These are phyloP conservation scores for Apamea sordens DNA, from an alignment of 2,888 invertebrate species.

Conservation along the genomic window DNA sequence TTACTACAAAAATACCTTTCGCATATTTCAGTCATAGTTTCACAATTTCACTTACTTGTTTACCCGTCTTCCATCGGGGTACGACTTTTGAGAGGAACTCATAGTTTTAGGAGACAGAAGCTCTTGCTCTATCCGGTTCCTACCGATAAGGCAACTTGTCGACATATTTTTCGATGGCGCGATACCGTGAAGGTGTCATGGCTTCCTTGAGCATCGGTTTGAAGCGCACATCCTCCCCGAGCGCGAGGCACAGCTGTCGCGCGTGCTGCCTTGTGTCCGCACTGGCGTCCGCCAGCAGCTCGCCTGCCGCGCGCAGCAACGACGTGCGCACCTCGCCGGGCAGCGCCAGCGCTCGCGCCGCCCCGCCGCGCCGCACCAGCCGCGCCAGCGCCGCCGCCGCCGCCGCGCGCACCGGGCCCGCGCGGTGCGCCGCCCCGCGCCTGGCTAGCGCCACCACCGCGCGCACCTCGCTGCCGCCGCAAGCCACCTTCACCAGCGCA, in stretches of 20 bases:
- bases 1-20: conserved; percentile 85
- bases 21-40: conserved; percentile 81
- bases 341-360: conserved; percentile 93
- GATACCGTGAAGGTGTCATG: conserved; percentile 94
- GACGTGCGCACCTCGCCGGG: conserved; percentile 94
- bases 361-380: conserved; percentile 93
- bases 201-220: conserved; percentile 94
- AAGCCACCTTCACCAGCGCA: conserved; percentile 95
- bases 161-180: conserved; percentile 96
- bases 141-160: conserved; percentile 87
- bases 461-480: conserved; percentile 93
- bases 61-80: conserved; percentile 3
- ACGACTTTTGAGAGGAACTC: conserved; percentile 25
- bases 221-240: conserved; percentile 94
- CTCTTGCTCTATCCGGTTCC: conserved; percentile 18
- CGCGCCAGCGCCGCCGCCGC: conserved; percentile 94
- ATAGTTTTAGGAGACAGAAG: conserved; percentile 8
- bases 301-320: conserved; percentile 94
- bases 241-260: conserved; percentile 93
- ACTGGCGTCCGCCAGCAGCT: conserved; percentile 95
- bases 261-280: conserved; percentile 96
- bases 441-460: conserved; percentile 92
- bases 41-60: conserved; percentile 51
- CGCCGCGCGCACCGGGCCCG: conserved; percentile 96
- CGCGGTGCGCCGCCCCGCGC: conserved; percentile 95